These are phyloP conservation scores for Syncerus caffer DNA, from an alignment of 2,797 vertebrate genomes.

Conservation along the genomic window DNA sequence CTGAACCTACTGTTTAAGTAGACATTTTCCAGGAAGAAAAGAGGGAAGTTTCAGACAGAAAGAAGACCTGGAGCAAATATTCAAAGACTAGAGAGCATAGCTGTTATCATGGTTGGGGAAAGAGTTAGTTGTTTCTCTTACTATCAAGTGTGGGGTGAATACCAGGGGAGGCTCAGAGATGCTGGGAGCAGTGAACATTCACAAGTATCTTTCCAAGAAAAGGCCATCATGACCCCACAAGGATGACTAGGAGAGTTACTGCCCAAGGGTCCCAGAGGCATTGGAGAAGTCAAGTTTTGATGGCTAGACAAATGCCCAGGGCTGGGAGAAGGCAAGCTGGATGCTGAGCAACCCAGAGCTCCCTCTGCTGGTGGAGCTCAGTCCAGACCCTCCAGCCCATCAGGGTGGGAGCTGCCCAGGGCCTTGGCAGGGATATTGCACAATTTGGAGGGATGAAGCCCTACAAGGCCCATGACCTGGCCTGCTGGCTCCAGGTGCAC, in stretches of 20 bases:
- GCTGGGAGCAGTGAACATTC: background rate
- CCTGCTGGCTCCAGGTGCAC: no score
- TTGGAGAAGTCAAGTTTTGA: background rate
- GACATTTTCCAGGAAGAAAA: background rate
- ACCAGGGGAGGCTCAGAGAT: background rate
- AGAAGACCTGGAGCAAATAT: background rate
- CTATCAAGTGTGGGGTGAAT: background rate
- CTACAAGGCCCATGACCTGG: background rate
- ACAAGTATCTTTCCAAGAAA: background rate
- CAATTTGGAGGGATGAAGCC: background rate
- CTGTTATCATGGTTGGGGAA: background rate
- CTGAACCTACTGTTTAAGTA: background rate
- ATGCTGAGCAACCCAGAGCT: background rate
- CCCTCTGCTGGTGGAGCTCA: background rate
- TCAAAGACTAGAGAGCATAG: background rate
- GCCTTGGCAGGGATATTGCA: background rate
- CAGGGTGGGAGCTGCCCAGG: background rate
- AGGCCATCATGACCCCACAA: accelerated
- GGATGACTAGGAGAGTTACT: background rate
- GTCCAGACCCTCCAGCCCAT: background rate
- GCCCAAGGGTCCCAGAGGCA: accelerated
- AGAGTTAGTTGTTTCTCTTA: background rate
- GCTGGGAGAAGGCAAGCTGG: background rate
- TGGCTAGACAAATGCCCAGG: accelerated
- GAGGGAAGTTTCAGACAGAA: background rate